A percentile compares a stretch with the other conserved stretches of the same genome.
Evolutionary conservation across 2,888 invertebrate species (phyloP).

Genomic region (Pachliopta kotzebuea): DNA sequence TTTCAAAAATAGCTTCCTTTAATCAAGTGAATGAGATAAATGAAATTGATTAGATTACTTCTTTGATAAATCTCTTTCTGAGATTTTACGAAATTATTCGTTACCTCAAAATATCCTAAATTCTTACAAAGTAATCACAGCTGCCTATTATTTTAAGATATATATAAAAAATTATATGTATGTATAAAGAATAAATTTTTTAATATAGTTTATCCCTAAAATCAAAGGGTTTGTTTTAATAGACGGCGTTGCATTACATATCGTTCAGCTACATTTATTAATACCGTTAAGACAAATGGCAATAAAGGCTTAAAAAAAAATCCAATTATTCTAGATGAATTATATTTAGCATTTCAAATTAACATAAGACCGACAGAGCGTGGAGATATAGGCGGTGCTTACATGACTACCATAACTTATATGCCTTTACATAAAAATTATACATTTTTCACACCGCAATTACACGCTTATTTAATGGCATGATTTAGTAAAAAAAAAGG

Average conservation of each 20-base stretch:
- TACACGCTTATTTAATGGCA: conserved; percentile 26
- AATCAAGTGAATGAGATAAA: background rate
- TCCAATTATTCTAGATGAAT: background rate
- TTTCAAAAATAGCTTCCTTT: background rate
- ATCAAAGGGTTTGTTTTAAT: too few species aligned
- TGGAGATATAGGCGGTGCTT: conserved; percentile 16
- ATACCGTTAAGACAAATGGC: background rate
- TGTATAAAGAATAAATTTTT: too few species aligned
- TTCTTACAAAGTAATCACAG: too few species aligned
- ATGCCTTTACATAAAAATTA: conserved; percentile 34
- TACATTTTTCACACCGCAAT: conserved; percentile 39
- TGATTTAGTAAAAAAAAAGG: conserved; percentile 18
- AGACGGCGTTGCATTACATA: too few species aligned
- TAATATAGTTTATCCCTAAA: too few species aligned
- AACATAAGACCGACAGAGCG: conserved; percentile 19
- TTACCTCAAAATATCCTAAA: too few species aligned
- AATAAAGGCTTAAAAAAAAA: background rate
- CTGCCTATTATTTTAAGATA: too few species aligned
- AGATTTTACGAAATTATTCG: too few species aligned
- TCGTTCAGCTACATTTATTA: background rate
- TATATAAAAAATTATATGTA: too few species aligned
- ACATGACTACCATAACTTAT: conserved; percentile 41
- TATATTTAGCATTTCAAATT: conserved; percentile 19
- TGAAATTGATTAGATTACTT: too few species aligned
- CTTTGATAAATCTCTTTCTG: too few species aligned